These are phyloP conservation scores for Exephanes ischioxanthus DNA, from an alignment of 2,888 invertebrate species.

Conservation along the genomic window DNA sequence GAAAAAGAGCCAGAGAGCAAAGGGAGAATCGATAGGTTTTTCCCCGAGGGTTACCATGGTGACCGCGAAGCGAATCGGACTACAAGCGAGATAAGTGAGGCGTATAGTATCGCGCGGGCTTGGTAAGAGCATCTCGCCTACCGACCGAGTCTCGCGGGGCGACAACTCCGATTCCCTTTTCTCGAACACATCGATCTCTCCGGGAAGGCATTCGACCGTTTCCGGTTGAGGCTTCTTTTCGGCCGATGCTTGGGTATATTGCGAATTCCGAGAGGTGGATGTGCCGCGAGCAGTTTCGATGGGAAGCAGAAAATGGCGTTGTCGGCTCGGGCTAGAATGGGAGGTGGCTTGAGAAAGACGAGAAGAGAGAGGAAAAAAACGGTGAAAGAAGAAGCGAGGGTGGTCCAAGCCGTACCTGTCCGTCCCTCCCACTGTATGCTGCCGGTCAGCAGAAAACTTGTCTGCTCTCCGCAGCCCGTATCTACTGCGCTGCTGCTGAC, in stretches of 20 bases:
- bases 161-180: slow-evolving; percentile 52
- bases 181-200: slow-evolving; percentile 40
- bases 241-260: slow-evolving; percentile 11
- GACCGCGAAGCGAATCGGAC: slow-evolving; percentile 79
- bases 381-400: slow-evolving; percentile 48
- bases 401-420: slow-evolving; percentile 44
- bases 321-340: slow-evolving; percentile 40
- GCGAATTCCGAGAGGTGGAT: background rate
- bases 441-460: slow-evolving; percentile 56
- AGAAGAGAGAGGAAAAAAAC: slow-evolving; percentile 6
- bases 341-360: slow-evolving; percentile 45
- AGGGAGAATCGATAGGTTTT: slow-evolving; percentile 85
- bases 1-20: slow-evolving; percentile 80
- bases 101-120: slow-evolving; percentile 74
- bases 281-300: background rate
- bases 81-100: slow-evolving; percentile 79
- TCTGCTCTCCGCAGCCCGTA: slow-evolving; percentile 57
- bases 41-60: slow-evolving; percentile 84
- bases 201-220: background rate
- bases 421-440: slow-evolving; percentile 39
- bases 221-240: slow-evolving; percentile 34
- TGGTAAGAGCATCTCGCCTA: slow-evolving; percentile 80
- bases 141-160: slow-evolving; percentile 51
- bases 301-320: slow-evolving; percentile 52
- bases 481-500: slow-evolving; percentile 51